These are phyloP conservation scores for Scylla paramamosain DNA, from an alignment of 1,140 invertebrate species.

Conservation along the genomic window DNA sequence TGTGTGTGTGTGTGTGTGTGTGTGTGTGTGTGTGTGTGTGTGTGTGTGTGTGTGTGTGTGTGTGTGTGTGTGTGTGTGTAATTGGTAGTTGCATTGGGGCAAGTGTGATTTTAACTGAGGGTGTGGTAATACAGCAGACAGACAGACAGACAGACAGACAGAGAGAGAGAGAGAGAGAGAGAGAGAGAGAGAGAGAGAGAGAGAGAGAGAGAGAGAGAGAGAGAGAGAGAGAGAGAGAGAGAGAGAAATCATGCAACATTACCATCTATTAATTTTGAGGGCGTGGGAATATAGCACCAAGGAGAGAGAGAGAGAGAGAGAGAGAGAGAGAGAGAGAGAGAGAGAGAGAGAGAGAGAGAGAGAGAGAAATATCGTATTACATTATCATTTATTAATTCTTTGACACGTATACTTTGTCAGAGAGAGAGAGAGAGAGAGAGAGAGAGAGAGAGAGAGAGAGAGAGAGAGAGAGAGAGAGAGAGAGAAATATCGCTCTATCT, in stretches of 20 bases:
- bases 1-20: too few relatives aligned
- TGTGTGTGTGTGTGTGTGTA: not conserved
- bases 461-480: too few relatives aligned
- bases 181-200: constrained; percentile 22
- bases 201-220: not conserved
- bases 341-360: constrained; percentile 23
- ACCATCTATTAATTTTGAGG: too few relatives aligned
- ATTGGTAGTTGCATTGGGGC: too few relatives aligned
- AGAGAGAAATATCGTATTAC: too few relatives aligned
- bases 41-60: not conserved
- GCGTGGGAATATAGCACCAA: not conserved
- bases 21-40: not conserved
- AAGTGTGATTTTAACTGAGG: not conserved
- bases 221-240: not conserved
- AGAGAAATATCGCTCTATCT: too few relatives aligned
- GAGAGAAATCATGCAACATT: too few relatives aligned
- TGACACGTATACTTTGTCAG: too few relatives aligned
- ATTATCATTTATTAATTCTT: too few relatives aligned
- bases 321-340: not conserved
- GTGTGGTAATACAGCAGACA: not conserved
- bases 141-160: not conserved
- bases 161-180: not conserved
- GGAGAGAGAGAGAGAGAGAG: not conserved
- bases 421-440: too few relatives aligned
- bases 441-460: too few relatives aligned